Evolutionary conservation across 2,797 vertebrate genomes (phyloP).

Genomic region (Steatocranus sp.): DNA sequence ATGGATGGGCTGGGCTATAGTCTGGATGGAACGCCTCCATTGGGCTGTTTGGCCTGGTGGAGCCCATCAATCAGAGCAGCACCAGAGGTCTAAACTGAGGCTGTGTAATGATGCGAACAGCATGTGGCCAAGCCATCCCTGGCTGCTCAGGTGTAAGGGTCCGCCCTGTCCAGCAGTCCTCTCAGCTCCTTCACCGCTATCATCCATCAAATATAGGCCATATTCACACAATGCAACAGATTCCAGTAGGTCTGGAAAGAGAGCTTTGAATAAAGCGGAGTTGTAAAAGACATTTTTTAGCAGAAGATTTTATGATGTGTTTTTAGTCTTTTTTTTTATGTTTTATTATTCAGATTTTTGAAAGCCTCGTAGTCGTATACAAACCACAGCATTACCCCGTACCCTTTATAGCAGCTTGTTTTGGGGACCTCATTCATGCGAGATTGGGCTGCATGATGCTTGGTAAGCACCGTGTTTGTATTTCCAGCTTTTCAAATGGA

Average conservation of each 20-base stretch:
- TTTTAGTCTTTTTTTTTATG: neutral
- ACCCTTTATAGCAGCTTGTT: neutral
- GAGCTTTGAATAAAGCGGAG: slow-evolving; percentile 22
- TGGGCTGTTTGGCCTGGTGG: slow-evolving; percentile 67
- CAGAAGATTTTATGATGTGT: neutral
- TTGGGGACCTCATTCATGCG: neutral
- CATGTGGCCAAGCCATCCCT: slow-evolving; percentile 72
- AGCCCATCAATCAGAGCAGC: slow-evolving; percentile 79
- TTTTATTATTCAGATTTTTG: neutral
- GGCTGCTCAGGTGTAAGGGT: slow-evolving; percentile 74
- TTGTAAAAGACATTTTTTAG: neutral
- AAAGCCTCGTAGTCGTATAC: neutral
- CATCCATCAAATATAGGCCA: slow-evolving; percentile 67
- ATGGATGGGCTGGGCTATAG: slow-evolving; percentile 68
- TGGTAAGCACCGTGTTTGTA: slow-evolving; percentile 13
- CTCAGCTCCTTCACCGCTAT: slow-evolving; percentile 38
- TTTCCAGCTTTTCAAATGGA: slow-evolving; percentile 10
- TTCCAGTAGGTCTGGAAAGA: slow-evolving; percentile 42
- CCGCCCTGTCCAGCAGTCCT: slow-evolving; percentile 65
- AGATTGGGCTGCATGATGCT: neutral
- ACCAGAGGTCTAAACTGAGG: slow-evolving; percentile 73
- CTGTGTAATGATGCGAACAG: slow-evolving; percentile 80
- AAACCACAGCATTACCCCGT: neutral
- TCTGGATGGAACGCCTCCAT: slow-evolving; percentile 71
- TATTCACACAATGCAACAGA: slow-evolving; percentile 42